Percentiles rank a stretch among this genome's conserved stretches.
These are phyloP conservation scores for Nothocercus nigrocapillus DNA, from an alignment of 2,113 vertebrate genomes.

Conservation along the genomic window DNA sequence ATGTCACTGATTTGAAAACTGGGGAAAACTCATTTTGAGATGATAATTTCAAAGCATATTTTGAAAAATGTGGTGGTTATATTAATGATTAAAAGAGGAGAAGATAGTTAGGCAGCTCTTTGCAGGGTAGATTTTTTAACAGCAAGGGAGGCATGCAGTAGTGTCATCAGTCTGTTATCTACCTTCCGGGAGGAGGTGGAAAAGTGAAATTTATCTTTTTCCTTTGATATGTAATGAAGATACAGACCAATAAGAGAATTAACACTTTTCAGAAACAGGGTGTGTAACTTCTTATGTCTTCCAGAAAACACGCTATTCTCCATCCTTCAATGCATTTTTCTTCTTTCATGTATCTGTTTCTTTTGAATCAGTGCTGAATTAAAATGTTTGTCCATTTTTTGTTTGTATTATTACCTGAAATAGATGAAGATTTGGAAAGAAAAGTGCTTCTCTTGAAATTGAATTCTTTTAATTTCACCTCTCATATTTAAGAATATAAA, in stretches of 20 bases:
- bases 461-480: conserved; percentile 10
- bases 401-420: background rate
- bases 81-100: background rate
- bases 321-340: background rate
- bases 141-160: background rate
- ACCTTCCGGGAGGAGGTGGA: conserved; percentile 3
- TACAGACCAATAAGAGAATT: background rate
- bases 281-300: background rate
- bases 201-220: conserved; percentile 53
- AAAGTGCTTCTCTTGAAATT: conserved; percentile 4
- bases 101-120: background rate
- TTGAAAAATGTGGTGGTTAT: conserved; percentile 2
- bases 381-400: background rate
- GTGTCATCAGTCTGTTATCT: background rate
- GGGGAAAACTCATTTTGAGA: conserved; percentile 13
- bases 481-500: background rate
- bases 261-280: conserved; percentile 37
- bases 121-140: conserved; percentile 45
- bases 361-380: background rate
- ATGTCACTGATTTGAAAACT: background rate
- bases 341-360: background rate
- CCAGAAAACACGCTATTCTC: conserved; percentile 3
- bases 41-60: background rate
- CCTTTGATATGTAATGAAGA: conserved; percentile 31
- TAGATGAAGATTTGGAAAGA: background rate